Conservation (phyloP, 2,888 invertebrate species). For the Drosophila neonasuta region DNA sequence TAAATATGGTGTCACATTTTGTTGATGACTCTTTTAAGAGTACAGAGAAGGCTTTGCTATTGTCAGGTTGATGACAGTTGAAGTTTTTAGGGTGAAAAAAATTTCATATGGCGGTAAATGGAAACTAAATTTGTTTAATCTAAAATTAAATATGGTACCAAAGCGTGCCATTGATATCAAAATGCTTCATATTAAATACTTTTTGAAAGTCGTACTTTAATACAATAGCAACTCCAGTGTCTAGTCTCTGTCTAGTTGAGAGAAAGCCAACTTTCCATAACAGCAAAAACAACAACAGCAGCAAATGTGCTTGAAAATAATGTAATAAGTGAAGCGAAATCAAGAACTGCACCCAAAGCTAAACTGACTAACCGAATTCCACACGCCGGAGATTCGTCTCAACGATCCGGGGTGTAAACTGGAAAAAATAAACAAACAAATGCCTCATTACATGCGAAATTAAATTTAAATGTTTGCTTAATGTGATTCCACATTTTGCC, state of each 20-base stretch:
- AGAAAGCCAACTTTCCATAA: neutral
- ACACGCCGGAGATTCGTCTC: slow-evolving; percentile 21
- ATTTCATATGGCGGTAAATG: neutral
- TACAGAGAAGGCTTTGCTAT: slow-evolving; percentile 9
- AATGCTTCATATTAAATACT: neutral
- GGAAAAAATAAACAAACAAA: slow-evolving; percentile 75
- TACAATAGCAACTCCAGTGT: neutral
- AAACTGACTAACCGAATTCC: slow-evolving; percentile 34
- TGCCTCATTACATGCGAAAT: slow-evolving; percentile 81
- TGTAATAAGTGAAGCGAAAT: slow-evolving; percentile 35
- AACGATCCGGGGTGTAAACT: slow-evolving; percentile 56
- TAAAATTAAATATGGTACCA: neutral
- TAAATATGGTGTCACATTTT: slow-evolving; percentile 41
- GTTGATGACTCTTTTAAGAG: slow-evolving; percentile 19
- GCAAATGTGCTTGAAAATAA: slow-evolving; percentile 8
- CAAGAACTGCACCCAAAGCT: slow-evolving; percentile 27
- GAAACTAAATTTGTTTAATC: neutral
- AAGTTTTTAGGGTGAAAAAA: neutral
- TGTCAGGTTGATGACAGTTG: slow-evolving; percentile 45
- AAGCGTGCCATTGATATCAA: neutral
- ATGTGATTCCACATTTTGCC: slow-evolving; percentile 69
- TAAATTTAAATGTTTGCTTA: slow-evolving; percentile 81
- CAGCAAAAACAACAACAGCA: neutral
- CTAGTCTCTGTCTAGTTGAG: slow-evolving; percentile 6
- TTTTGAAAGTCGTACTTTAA: neutral